A percentile compares a stretch with the other conserved stretches of the same genome.
Evolutionary conservation across 2,113 vertebrate species (phyloP).

Genomic region (Tachycineta bicolor): DNA sequence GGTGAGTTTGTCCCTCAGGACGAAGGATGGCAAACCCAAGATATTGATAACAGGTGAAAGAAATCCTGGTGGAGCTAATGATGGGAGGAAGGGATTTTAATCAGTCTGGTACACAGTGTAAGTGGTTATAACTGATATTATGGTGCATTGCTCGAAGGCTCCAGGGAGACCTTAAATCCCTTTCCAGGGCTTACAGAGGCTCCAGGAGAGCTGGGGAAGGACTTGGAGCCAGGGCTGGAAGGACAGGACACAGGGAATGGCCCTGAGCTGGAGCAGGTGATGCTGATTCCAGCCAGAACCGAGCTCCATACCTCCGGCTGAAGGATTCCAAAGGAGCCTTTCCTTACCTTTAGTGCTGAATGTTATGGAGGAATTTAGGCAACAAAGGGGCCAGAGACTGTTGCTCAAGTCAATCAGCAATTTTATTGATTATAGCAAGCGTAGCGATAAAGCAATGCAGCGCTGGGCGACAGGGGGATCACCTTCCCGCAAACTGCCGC

Average conservation of each 20-base stretch:
- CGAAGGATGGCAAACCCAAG: not conserved
- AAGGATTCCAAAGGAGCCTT: rapidly evolving
- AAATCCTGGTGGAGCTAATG: not conserved
- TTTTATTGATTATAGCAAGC: too few relatives aligned
- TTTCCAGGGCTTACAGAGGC: not conserved
- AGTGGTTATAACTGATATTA: not conserved
- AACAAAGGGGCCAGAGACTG: too few relatives aligned
- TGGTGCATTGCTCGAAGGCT: not conserved
- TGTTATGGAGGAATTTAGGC: not conserved
- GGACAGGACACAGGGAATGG: not conserved
- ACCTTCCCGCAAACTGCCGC: too few relatives aligned
- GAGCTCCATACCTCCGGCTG: rapidly evolving
- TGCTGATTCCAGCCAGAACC: not conserved
- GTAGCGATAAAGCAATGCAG: too few relatives aligned
- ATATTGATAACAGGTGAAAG: rapidly evolving
- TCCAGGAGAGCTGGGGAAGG: not conserved
- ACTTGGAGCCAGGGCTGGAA: rapidly evolving
- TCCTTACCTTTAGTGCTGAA: not conserved
- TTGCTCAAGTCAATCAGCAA: too few relatives aligned
- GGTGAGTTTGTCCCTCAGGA: not conserved
- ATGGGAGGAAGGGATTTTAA: not conserved
- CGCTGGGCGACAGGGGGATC: too few relatives aligned
- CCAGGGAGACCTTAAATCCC: not conserved
- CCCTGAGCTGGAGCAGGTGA: not conserved
- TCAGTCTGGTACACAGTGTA: rapidly evolving